Base-by-base conservation (phyloP, 2,888 invertebrate species). In the Cylindroiulus punctatus region DNA sequence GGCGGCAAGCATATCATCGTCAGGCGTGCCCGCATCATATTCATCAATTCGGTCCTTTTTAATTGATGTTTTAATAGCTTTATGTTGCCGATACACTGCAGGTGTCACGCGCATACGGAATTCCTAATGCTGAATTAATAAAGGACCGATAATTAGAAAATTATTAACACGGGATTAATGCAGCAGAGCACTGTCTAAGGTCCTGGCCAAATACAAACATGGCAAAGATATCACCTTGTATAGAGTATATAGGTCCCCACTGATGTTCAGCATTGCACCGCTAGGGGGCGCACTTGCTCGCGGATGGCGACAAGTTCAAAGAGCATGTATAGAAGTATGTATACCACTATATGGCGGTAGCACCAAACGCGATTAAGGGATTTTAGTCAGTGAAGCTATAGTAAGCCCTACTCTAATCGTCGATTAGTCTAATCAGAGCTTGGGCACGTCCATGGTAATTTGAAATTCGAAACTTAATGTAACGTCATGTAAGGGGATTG, bases 131-230 rank as follows among this genome's bases (percentile, higher is more conserved):
- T 10, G 30, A 65, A 76, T 76, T 76, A 76, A 30, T 76, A 30
- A 76, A 76, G 30, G 76, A 76, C 76, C 76, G 76, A 76, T 76
- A 76, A 76, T 76, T 76, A 76, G 30, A 30, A 76, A 76, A 76
- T 76, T 76, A 76, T 76, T 26, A 30, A 76, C 12, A 30, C 12
- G n/a, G 65, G 5, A 76, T 76, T 30, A 30, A 76, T 0, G 2
- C 22, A 10, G 22, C 12, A 44, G 57, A 65, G 22, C 57, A 26
- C 19, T 52, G 2, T 4, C 76, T 32, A 76, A 26, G 26, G 26
- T 30, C 76, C 76, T 22, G 7, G 4, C 8, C 12, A 44, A 44
- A 12, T 14, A 14, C 1, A 12, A 14, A 44, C 12, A 12, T 8
- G 14, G 14, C 44, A 44, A 44, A 26, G 22, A 7, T 65, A n/a